A percentile compares a stretch with the other conserved stretches of the same genome.
Evolutionary conservation across 2,797 vertebrate species (phyloP).

Genomic region (Poliocrania exsul): DNA sequence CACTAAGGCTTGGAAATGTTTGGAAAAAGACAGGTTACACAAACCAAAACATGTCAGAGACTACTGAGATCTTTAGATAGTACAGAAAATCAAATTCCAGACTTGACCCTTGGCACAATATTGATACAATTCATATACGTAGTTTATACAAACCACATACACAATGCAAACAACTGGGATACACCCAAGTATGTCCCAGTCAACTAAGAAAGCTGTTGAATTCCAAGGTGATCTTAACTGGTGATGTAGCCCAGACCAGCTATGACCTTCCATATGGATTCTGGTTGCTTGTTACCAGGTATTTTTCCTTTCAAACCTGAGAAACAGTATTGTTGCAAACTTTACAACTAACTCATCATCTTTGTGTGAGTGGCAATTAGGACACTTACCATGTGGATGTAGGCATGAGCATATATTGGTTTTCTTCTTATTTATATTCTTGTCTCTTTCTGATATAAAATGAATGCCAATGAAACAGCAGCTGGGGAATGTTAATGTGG

Average conservation of each 20-base stretch:
- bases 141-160: neutral
- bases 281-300: neutral
- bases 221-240: accelerated
- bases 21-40: neutral
- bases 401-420: neutral
- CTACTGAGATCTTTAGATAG: neutral
- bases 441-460: constrained; percentile 1
- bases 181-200: neutral
- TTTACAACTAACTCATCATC: neutral
- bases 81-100: neutral
- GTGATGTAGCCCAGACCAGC: accelerated
- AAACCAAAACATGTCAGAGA: neutral
- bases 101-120: neutral
- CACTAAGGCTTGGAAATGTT: neutral
- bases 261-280: neutral
- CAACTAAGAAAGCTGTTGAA: neutral
- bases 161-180: accelerated
- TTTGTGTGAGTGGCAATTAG: neutral
- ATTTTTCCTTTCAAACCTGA: neutral
- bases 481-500: neutral
- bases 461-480: neutral
- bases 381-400: neutral
- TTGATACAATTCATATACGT: neutral
- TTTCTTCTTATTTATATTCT: constrained; percentile 32
- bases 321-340: neutral